phyloP scores from a whole-genome alignment of 1,140 invertebrate genomes.

The Planococcus citri region DNA sequence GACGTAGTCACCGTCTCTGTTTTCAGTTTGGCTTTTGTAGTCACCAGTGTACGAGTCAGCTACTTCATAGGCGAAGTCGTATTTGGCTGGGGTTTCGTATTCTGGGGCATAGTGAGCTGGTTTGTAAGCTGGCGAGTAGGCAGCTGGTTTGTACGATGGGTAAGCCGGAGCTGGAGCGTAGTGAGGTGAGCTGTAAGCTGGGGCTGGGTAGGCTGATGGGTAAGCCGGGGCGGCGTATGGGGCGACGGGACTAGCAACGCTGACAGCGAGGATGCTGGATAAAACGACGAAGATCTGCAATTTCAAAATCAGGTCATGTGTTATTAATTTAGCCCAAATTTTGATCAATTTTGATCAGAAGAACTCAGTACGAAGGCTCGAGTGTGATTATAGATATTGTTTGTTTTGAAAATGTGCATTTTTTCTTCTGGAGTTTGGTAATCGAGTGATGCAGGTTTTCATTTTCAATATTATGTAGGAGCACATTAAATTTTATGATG shows the following conservation, averaged over 20 bases:
- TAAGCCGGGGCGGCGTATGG: conserved; percentile 29
- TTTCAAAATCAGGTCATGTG: not conserved
- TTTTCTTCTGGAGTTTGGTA: no score
- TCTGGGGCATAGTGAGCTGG: conserved; percentile 24
- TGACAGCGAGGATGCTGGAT: conserved; percentile 25
- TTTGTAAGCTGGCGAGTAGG: conserved; percentile 25
- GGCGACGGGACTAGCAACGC: conserved; percentile 25
- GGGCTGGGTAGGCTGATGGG: conserved; percentile 17
- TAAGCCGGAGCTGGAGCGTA: conserved; percentile 27
- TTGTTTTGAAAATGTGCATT: no score
- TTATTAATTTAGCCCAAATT: no score
- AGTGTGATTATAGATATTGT: no score
- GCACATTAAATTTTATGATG: no score
- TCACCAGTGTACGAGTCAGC: conserved; percentile 32
- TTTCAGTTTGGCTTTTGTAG: conserved; percentile 32
- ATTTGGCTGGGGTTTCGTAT: conserved; percentile 29
- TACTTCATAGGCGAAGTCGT: conserved; percentile 31
- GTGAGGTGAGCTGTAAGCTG: conserved; percentile 28
- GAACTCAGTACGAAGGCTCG: no score
- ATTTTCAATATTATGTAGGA: no score
- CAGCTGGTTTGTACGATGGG: conserved; percentile 34
- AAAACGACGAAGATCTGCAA: conserved; percentile 5
- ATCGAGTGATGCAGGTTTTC: no score
- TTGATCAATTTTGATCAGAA: no score
- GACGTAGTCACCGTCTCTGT: conserved; percentile 32